These are phyloP conservation scores for Agraylea sexmaculata DNA, from an alignment of 1,140 invertebrate species.

Conservation along the genomic window DNA sequence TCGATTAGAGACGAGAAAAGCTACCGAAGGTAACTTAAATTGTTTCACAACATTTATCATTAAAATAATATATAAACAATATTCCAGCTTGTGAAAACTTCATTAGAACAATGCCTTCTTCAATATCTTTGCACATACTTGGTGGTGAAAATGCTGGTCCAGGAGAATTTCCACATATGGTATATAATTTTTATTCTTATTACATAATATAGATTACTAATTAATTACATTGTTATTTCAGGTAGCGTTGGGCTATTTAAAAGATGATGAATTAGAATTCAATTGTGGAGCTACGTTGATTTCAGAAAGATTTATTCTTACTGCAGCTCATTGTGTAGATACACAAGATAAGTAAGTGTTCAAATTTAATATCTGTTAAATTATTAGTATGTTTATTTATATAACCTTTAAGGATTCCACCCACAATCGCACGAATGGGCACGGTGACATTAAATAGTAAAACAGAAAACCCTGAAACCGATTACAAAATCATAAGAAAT, in stretches of 20 bases:
- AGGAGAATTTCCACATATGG: conserved; percentile 41
- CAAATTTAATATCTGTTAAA: not conserved
- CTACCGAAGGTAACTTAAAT: too few species aligned
- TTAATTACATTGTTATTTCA: conserved; percentile 7
- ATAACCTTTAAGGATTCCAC: conserved; percentile 24
- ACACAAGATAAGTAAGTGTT: conserved; percentile 23
- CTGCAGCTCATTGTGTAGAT: conserved; percentile 29
- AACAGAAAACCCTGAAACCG: conserved; percentile 23
- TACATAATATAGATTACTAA: not conserved
- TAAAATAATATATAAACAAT: not conserved
- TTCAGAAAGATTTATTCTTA: conserved; percentile 25
- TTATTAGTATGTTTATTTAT: conserved; percentile 1
- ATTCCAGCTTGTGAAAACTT: conserved; percentile 28
- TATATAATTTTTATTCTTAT: conserved; percentile 18
- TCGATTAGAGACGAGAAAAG: too few species aligned
- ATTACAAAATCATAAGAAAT: conserved; percentile 23
- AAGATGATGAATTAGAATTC: conserved; percentile 19
- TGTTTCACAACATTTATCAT: too few species aligned
- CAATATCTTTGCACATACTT: conserved; percentile 29
- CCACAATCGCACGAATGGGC: conserved; percentile 28
- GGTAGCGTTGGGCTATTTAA: conserved; percentile 27
- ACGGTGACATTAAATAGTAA: conserved; percentile 24
- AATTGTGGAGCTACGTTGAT: conserved; percentile 29
- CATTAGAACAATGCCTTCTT: conserved; percentile 17
- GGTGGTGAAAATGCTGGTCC: conserved; percentile 26